A percentile compares a stretch with the other conserved stretches of the same genome.
phyloP scores from a whole-genome alignment of 1,140 invertebrate genomes.

The Stegodyphus dumicola region DNA sequence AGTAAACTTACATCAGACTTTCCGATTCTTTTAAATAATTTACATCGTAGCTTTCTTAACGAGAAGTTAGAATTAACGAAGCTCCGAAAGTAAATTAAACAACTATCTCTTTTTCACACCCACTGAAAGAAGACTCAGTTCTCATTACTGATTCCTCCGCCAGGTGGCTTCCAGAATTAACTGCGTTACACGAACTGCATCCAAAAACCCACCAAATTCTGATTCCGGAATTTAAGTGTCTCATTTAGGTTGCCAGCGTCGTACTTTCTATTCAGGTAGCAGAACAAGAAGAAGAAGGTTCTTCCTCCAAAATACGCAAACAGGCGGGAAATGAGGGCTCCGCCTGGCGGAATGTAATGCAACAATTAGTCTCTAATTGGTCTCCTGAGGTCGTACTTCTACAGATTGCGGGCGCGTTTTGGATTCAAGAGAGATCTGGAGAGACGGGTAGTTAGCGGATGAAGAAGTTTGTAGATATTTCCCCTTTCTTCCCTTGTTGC shows the following conservation, averaged over 20 bases:
- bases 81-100: too few species aligned
- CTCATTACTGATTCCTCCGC: constrained; percentile 44
- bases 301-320: not conserved
- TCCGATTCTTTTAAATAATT: too few species aligned
- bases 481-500: not conserved
- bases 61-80: too few species aligned
- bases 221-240: constrained; percentile 55
- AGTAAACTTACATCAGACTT: too few species aligned
- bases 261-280: too few species aligned
- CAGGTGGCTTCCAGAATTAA: constrained; percentile 35
- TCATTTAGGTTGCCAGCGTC: constrained; percentile 30
- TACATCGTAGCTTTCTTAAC: too few species aligned
- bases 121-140: constrained; percentile 23
- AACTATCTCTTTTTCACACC: not conserved
- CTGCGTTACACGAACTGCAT: constrained; percentile 11
- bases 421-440: constrained; percentile 1
- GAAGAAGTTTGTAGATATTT: not conserved
- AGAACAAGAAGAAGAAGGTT: too few species aligned
- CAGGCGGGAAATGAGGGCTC: not conserved
- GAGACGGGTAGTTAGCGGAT: constrained; percentile 17
- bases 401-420: constrained; percentile 26
- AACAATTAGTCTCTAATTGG: constrained; percentile 51
- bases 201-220: constrained; percentile 32
- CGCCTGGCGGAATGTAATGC: constrained; percentile 36
- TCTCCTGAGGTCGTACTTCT: constrained; percentile 12